Conservation (phyloP, 2,797 vertebrate genomes). For the Mormyrus hasselquistii region DNA sequence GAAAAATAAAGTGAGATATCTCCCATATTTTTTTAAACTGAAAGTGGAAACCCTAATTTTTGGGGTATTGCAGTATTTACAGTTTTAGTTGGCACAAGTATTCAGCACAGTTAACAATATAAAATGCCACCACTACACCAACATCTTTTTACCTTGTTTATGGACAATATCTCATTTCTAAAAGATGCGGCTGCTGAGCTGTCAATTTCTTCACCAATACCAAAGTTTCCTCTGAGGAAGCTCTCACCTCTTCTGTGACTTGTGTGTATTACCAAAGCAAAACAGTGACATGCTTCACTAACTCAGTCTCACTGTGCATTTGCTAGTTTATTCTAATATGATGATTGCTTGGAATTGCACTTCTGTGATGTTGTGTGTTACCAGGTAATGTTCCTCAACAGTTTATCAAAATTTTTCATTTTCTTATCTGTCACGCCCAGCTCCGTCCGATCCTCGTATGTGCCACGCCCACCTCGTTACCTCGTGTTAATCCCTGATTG, state of each 20-base stretch:
- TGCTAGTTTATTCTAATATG: not conserved
- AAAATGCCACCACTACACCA: not conserved
- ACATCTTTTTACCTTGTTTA: not conserved
- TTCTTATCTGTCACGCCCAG: not conserved
- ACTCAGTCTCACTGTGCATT: not conserved
- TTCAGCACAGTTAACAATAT: not conserved
- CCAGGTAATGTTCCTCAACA: not conserved
- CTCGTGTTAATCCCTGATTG: too few relatives aligned
- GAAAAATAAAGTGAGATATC: not conserved
- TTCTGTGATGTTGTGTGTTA: not conserved
- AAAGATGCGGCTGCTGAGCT: not conserved
- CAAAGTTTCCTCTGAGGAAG: not conserved
- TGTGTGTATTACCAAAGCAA: not conserved
- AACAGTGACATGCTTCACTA: not conserved
- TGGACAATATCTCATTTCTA: not conserved
- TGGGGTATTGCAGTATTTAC: too few relatives aligned
- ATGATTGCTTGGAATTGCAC: not conserved
- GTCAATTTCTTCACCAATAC: not conserved
- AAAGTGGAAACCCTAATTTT: not conserved
- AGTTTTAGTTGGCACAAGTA: not conserved
- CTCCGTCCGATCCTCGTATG: too few relatives aligned
- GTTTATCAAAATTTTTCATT: not conserved
- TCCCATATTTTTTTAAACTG: not conserved
- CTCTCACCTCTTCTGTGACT: not conserved
- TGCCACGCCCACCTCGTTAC: too few relatives aligned